Percentiles rank a stretch among this genome's conserved stretches.
These are phyloP conservation scores for Acleris literana DNA, from an alignment of 2,888 invertebrate genomes.

Conservation along the genomic window DNA sequence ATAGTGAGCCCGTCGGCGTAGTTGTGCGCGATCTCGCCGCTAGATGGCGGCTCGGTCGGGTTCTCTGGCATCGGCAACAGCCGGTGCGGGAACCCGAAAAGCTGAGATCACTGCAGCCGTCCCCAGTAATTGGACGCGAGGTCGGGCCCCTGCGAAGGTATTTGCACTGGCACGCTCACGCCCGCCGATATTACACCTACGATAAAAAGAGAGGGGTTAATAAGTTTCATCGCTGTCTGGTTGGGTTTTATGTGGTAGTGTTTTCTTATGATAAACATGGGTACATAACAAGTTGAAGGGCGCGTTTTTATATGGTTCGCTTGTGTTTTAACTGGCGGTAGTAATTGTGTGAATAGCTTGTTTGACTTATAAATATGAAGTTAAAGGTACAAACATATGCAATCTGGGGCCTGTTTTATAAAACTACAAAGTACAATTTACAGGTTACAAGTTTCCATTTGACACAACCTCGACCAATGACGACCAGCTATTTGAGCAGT, in stretches of 20 bases:
- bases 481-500: no score
- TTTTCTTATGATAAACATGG: neutral
- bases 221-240: slow-evolving; percentile 14
- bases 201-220: slow-evolving; percentile 55
- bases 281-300: neutral
- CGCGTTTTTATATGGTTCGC: no score
- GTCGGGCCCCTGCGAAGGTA: slow-evolving; percentile 92
- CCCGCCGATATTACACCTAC: slow-evolving; percentile 96
- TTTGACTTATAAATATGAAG: no score
- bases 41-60: slow-evolving; percentile 82
- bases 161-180: slow-evolving; percentile 95
- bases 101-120: slow-evolving; percentile 95
- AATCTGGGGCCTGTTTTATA: no score
- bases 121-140: slow-evolving; percentile 94
- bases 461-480: no score
- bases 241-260: neutral
- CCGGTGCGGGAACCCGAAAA: slow-evolving; percentile 93
- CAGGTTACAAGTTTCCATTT: no score
- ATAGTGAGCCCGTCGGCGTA: slow-evolving; percentile 75
- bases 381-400: no score
- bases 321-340: no score
- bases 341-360: no score
- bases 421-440: no score
- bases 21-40: slow-evolving; percentile 77
- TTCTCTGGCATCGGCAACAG: slow-evolving; percentile 86